Conservation (phyloP, 2,113 vertebrate genomes). For the Sylvia atricapilla region DNA sequence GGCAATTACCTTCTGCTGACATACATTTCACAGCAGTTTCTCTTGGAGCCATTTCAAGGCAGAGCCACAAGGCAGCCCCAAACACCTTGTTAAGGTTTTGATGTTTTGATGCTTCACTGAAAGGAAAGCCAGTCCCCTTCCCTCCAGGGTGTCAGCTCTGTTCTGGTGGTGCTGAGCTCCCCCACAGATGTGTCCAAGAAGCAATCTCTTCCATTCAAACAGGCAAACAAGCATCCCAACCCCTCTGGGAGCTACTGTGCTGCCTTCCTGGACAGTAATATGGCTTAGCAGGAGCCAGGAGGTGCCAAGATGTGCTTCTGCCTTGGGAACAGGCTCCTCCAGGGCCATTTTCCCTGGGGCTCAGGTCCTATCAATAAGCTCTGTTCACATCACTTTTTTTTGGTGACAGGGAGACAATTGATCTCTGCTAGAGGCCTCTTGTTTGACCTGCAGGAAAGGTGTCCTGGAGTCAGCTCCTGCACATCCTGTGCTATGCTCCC, state of each 20-base stretch:
- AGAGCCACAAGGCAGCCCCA: neutral
- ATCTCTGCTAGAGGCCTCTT: neutral
- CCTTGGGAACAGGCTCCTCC: neutral
- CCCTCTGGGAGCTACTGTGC: neutral
- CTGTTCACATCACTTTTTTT: neutral
- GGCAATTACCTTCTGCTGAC: neutral
- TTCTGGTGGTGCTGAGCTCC: accelerated
- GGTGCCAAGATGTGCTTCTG: neutral
- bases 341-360: neutral
- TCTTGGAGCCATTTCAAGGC: neutral
- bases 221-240: neutral
- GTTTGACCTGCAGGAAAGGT: neutral
- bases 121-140: neutral
- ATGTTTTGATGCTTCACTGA: neutral
- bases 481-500: neutral
- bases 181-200: neutral
- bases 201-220: neutral
- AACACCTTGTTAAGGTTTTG: neutral
- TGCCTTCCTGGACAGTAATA: neutral
- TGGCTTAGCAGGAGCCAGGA: neutral
- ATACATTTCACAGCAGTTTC: neutral
- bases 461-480: neutral
- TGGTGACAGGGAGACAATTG: neutral
- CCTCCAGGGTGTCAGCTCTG: neutral
- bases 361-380: neutral